Conservation (phyloP, 1,140 invertebrate species). For the Diorhabda carinulata region DNA sequence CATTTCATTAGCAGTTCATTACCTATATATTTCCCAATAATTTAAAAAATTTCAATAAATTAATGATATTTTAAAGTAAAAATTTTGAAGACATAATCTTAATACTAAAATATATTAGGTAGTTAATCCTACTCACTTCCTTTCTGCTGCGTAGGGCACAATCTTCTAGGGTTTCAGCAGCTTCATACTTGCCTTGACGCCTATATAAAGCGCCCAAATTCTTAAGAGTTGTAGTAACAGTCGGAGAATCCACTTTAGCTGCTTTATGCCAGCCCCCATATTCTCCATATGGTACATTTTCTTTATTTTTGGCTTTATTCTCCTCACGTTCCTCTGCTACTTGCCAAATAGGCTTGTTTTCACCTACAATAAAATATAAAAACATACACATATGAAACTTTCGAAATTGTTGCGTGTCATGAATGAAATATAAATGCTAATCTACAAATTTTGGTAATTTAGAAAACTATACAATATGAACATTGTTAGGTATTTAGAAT, state of each 20-base stretch:
- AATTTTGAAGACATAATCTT: slow-evolving; percentile 11
- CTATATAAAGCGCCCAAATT: slow-evolving; percentile 96
- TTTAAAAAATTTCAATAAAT: neutral
- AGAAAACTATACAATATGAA: too few species aligned
- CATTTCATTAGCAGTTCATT: neutral
- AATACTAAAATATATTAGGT: neutral
- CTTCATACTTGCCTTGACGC: slow-evolving; percentile 97
- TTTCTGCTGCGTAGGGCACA: slow-evolving; percentile 90
- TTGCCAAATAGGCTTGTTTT: slow-evolving; percentile 99
- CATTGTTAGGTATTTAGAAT: too few species aligned
- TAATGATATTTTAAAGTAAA: neutral
- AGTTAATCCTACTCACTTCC: slow-evolving; percentile 61
- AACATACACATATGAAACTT: neutral
- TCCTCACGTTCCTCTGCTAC: slow-evolving; percentile 97
- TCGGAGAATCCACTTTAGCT: slow-evolving; percentile 96
- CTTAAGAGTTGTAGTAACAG: slow-evolving; percentile 94
- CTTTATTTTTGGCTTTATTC: slow-evolving; percentile 87
- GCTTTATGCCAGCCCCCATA: slow-evolving; percentile 98
- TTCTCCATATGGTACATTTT: slow-evolving; percentile 87
- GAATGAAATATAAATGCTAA: too few species aligned
- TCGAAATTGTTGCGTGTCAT: too few species aligned
- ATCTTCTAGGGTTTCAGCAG: slow-evolving; percentile 97
- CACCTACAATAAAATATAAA: slow-evolving; percentile 54
- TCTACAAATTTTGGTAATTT: too few species aligned
- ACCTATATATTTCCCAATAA: neutral